Conservation (phyloP, 2,888 invertebrate genomes). For the Ischnura elegans region DNA sequence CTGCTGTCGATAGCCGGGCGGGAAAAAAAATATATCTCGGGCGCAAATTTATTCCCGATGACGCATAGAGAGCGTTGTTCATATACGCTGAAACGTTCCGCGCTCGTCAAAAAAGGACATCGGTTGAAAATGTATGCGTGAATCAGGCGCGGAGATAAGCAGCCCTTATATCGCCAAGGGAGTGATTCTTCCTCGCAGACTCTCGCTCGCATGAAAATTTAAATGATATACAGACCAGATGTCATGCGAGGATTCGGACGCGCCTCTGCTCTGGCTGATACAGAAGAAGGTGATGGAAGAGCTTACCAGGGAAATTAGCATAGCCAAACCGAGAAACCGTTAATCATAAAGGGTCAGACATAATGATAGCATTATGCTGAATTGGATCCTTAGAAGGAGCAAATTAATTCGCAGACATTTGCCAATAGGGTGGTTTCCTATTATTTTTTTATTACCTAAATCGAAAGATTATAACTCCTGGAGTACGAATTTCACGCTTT, state of each 20-base stretch:
- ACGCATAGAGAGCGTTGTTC: neutral
- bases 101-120: neutral
- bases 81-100: neutral
- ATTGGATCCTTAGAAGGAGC: too few species aligned
- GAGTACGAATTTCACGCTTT: too few species aligned
- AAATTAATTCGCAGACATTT: neutral
- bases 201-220: neutral
- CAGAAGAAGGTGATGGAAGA: neutral
- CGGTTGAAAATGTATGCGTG: neutral
- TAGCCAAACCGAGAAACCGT: neutral
- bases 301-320: neutral
- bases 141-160: neutral
- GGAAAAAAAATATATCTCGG: neutral
- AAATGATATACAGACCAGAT: neutral
- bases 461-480: too few species aligned
- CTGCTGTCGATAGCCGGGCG: conserved; percentile 9
- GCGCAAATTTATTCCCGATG: conserved; percentile 8
- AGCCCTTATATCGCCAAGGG: neutral
- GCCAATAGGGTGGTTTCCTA: too few species aligned
- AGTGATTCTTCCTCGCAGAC: neutral
- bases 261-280: neutral
- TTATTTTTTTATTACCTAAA: too few species aligned
- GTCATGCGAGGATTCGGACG: neutral
- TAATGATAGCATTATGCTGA: too few species aligned
- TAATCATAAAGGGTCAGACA: neutral